Evolutionary conservation across 2,888 invertebrate genomes (phyloP), one percentile per base, ranked within the genome.

Genomic region (Balanococcus diminutus): DNA sequence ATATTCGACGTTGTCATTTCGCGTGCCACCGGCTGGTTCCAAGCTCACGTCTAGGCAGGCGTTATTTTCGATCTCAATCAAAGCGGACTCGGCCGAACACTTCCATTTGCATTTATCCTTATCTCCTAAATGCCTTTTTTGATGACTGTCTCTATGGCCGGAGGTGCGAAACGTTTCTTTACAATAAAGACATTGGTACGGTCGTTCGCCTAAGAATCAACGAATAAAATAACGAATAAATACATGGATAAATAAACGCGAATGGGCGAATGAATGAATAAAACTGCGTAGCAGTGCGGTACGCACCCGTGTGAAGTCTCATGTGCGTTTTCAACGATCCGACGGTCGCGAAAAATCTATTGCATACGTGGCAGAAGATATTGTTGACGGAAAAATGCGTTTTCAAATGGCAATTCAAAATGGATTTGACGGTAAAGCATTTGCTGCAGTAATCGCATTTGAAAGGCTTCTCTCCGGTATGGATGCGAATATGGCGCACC

Each of bases 251-350:
- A 36, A 6, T 72, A 75, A 22, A 86, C 39, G 67, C n/a, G 19
- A 46, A 31, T 84, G n/a, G 82, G 19, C 42, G 51, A 51, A 28
- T 31, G n/a, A 19, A 42, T 19, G 32, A n/a, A n/a, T n/a, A n/a
- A n/a, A n/a, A n/a, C n/a, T 56, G 36, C n/a, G 39, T 42, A 14
- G 25, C 36, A 22, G 19, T 84, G 75, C 16, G 28, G 42, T 46
- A 32, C 86, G 88, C 88, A 91, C 92, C 92, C 67, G 92, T 93
- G 89, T 94, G 94, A 6, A 93, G 90, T 31, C 92, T 90, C 92
- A 93, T 93, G 89, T 94, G 94, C 6, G 93, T 92, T 88, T 92
- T 93, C 6, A 94, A 90, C 88, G 93, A 93, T 11, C 93, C 92
- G 89, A 93, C 93, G 0, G 93, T 93, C 0, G 93, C 92, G 88